Evolutionary conservation across 1,140 invertebrate species (phyloP), one percentile per base, ranked within the genome.

Genomic region (Popillia japonica): DNA sequence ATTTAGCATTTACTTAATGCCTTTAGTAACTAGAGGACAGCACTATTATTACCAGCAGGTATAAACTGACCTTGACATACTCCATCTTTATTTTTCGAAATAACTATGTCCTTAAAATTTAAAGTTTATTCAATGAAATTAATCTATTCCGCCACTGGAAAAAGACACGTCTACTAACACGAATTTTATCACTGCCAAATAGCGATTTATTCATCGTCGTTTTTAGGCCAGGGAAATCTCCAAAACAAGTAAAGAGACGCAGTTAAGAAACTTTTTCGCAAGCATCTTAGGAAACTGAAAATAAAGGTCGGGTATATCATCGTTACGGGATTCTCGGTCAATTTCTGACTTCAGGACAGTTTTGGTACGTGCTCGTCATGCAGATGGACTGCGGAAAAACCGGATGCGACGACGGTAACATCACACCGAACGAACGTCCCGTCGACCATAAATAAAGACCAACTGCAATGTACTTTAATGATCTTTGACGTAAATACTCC

Each of bases 391-490:
- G 44, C 44, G 44, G 44, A 3, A 17, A 64, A 22, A 64, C 23
- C 59, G 17, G 23, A 64, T 10, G 17, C 4, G 17, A 17, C 59
- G 22, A 20, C 59, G 22, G 59, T 20, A 17, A 20, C 59, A 64
- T n/a, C 59, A 20, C 17, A 64, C 22, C 17, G 59, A 48, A n/a
- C 44, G n/a, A 48, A n/a, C 44, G 44, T 9, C n/a, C 44, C 44
- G 17, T 64, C 59, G 59, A 64, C 59, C 59, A 22, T 64, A 64
- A 64, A 64, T 64, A 64, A 64, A 20, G 17, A 64, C 59, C 59
- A 64, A 64, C 59, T 64, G 59, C 59, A 64, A 27, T 27, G 59
- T 64, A 64, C 59, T 64, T 64, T 64, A 64, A 64, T 64, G 59
- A 64, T 64, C 59, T 64, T 64, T 64, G 59, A 64, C 59, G 22